phyloP scores from a whole-genome alignment of 2,888 invertebrate genomes.

The Tachina fera region DNA sequence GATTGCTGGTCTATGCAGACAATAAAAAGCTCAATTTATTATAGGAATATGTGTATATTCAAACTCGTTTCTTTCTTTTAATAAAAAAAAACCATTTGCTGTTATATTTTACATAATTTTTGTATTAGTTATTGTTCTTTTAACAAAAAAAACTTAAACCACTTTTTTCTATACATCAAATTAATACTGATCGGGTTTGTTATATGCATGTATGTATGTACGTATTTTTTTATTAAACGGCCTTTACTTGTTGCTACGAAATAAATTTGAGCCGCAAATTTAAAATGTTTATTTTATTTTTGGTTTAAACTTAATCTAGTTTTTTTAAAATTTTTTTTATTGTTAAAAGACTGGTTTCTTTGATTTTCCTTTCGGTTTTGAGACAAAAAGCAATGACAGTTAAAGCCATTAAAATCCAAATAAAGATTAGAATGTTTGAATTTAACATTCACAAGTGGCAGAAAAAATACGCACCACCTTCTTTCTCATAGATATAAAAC shows the following conservation, averaged over 20 bases:
- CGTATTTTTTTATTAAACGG: conserved; percentile 54
- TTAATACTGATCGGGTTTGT: conserved; percentile 61
- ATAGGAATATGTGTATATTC: neutral
- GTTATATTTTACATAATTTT: conserved; percentile 60
- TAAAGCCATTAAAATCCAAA: conserved; percentile 27
- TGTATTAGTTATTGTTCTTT: conserved; percentile 57
- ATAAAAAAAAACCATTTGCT: conserved; percentile 26
- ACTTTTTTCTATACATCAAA: conserved; percentile 49
- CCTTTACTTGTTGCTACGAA: conserved; percentile 66
- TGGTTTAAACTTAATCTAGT: conserved; percentile 55
- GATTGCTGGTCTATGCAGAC: neutral
- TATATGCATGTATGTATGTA: conserved; percentile 3
- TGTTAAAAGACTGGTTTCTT: conserved; percentile 68
- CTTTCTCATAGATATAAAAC: neutral
- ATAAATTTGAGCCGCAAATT: conserved; percentile 42
- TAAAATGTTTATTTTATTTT: conserved; percentile 50
- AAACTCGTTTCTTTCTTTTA: conserved; percentile 44
- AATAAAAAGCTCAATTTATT: conserved; percentile 29
- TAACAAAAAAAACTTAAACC: conserved; percentile 31
- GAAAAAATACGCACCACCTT: neutral
- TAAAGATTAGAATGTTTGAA: conserved; percentile 52
- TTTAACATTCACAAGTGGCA: conserved; percentile 4
- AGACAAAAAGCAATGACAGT: conserved; percentile 39
- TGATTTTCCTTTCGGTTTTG: conserved; percentile 66
- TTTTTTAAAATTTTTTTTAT: conserved; percentile 41